Conservation (phyloP, 2,797 vertebrate species). For the Novumbra hubbsi region DNA sequence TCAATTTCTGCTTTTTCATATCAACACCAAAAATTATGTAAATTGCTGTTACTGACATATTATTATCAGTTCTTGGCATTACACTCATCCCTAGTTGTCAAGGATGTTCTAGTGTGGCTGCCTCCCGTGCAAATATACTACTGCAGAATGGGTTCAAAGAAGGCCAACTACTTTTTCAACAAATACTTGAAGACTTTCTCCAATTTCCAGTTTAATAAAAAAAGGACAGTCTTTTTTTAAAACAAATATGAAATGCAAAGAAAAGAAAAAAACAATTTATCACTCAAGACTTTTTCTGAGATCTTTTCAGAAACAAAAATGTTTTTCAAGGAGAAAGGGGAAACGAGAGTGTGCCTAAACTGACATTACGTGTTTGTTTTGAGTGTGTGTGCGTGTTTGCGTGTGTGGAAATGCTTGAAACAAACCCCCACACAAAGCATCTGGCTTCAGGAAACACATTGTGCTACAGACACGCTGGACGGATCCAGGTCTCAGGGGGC, state of each 20-base stretch:
- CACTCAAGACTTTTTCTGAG: constrained; percentile 9
- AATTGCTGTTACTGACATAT: not conserved
- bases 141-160: too few species aligned
- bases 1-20: not conserved
- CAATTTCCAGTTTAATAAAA: too few species aligned
- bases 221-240: too few species aligned
- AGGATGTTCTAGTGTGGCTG: too few species aligned
- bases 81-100: not conserved
- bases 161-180: too few species aligned
- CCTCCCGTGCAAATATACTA: too few species aligned
- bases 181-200: too few species aligned
- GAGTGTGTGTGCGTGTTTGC: constrained; percentile 15
- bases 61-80: not conserved
- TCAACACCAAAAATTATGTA: not conserved
- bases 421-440: constrained; percentile 19
- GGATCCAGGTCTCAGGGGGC: constrained; percentile 34
- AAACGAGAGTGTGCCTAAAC: constrained; percentile 30
- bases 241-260: not conserved
- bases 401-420: constrained; percentile 22
- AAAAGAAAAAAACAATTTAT: not conserved
- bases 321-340: constrained; percentile 29
- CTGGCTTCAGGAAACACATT: constrained; percentile 72
- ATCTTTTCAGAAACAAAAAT: not conserved
- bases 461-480: constrained; percentile 35
- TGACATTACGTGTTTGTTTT: not conserved